Base-by-base conservation (phyloP, 2,113 vertebrate genomes). In the Sander lucioperca region DNA sequence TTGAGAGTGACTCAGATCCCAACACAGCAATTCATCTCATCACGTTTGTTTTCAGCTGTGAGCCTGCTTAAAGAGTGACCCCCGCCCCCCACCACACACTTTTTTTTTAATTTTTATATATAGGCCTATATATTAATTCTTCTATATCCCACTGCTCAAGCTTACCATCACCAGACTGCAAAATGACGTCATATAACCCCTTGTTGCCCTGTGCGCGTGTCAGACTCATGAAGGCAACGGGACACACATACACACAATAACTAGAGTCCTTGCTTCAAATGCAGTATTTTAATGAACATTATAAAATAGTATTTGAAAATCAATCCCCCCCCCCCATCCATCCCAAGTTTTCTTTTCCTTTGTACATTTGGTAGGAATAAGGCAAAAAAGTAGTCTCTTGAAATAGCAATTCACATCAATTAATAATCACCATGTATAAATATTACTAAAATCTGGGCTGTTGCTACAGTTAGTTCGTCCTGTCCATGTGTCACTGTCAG, bases 231-330 rank as follows among this genome's bases (percentile, higher is more conserved):
- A 66, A 82, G 25, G 47, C 45, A 63, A 18, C 8, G 27, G 72
- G 25, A 76, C 39, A 68, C 81, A 65, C 23, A 47, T 1, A n/a
- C 27, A 51, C 66, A 58, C n/a, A 80, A 14, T 53, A n/a, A 74
- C 47, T 66, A 73, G 30, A 78, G 27, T 21, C 11, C n/a, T 36
- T 77, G 19, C 80, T 92, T 95, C 72, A 94, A 95, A 94, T 94
- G 93, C 95, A 95, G 93, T 90, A 95, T 94, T 95, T 95, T 95
- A 95, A 94, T 96, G 80, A 93, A 93, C 91, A 92, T 93, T 95
- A 95, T 88, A 96, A 96, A 96, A 95, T 57, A 73, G 73, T 91
- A 86, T 93, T 93, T 86, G 76, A 92, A 94, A 95, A 94, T 87
- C 63, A 79, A 47, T 39, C 75, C 77, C 73, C 27, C 50, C 21